Evolutionary conservation across 2,797 vertebrate species (phyloP).

Genomic region (Mus spretus): DNA sequence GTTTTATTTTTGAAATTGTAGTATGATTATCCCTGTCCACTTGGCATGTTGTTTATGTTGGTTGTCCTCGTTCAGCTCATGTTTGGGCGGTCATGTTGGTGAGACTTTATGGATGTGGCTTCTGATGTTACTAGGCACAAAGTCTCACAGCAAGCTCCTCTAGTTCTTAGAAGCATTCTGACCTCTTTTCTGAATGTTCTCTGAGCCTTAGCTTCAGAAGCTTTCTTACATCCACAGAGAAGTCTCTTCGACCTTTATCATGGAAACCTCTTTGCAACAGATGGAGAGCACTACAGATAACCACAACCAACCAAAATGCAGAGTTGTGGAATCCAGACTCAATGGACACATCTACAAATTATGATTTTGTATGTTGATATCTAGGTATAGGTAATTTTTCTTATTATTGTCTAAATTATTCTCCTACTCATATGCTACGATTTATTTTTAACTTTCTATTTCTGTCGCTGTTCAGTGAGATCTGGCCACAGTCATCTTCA

Average conservation of each 20-base stretch:
- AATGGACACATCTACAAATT: not conserved
- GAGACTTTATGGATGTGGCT: not conserved
- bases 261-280: not conserved
- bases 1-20: not conserved
- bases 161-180: not conserved
- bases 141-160: not conserved
- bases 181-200: not conserved
- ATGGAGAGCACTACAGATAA: not conserved
- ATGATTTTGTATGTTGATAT: not conserved
- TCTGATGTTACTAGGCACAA: not conserved
- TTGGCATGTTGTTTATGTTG: not conserved
- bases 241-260: not conserved
- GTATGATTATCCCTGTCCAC: not conserved
- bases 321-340: not conserved
- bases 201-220: not conserved
- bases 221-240: not conserved
- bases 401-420: slow-evolving; percentile 29
- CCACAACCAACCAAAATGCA: not conserved
- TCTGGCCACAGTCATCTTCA: not conserved
- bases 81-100: not conserved
- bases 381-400: slow-evolving; percentile 4
- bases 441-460: slow-evolving; percentile 23
- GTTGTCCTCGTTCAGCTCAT: not conserved
- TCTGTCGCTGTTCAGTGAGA: not conserved
- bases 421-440: not conserved